These are phyloP conservation scores for Laterallus jamaicensis DNA, from an alignment of 2,113 vertebrate genomes.

Conservation along the genomic window DNA sequence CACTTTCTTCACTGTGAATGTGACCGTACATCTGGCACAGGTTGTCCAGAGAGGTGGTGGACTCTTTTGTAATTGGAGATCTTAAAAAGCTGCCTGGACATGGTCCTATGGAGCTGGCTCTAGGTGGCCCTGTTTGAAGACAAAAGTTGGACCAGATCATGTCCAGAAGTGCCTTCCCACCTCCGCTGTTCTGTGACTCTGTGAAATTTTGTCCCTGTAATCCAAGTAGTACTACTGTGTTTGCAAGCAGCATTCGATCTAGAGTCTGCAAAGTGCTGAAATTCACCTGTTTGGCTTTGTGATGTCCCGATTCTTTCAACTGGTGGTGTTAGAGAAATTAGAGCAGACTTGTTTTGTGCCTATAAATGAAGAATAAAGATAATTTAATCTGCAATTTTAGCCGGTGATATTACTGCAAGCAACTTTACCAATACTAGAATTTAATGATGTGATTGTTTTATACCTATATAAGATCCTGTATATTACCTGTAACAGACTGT, in stretches of 20 bases:
- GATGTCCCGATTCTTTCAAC: not conserved
- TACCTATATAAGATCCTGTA: not conserved
- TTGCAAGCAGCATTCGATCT: not conserved
- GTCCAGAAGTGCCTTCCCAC: not conserved
- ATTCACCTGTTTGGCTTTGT: not conserved
- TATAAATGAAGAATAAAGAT: not conserved
- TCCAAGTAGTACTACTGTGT: not conserved
- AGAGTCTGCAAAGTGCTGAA: not conserved
- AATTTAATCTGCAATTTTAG: not conserved
- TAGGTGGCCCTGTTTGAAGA: not conserved
- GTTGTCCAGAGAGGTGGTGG: no score
- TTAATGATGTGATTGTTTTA: not conserved
- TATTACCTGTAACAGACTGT: not conserved
- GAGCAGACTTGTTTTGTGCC: not conserved
- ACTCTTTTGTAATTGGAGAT: not conserved
- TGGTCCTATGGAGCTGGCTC: fast-evolving
- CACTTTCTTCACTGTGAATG: not conserved
- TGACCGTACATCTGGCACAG: not conserved
- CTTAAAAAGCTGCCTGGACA: fast-evolving
- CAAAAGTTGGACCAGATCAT: not conserved
- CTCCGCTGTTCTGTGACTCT: not conserved
- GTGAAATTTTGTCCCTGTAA: not conserved
- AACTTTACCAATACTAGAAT: not conserved
- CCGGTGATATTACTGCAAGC: not conserved
- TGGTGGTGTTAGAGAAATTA: not conserved